Evolutionary conservation across 35 echinoderm and acorn worm genomes (phyloP), one percentile per base, ranked within the genome.

Genomic region (Apostichopus parvimensis): DNA sequence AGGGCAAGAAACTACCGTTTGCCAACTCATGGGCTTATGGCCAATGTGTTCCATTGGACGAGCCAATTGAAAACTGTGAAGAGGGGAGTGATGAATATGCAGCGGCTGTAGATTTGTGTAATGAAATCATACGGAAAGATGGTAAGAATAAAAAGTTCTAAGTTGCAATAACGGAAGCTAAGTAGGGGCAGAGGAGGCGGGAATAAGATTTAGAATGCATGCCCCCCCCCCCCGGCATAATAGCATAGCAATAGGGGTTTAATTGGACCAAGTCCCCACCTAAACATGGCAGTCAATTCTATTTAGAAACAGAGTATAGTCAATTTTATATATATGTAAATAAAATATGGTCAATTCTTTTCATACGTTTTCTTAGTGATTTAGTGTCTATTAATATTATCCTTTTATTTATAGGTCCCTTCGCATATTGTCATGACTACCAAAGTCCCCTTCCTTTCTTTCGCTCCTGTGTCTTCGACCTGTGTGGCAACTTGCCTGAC

Each of bases 401-500:
- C 7, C 21, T 60, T 59, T n/a, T 84, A 0, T 58, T 1, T 87
- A 6, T 21, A 88, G 86, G 86, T 24, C 76, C 85, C 64, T 93
- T 93, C 26, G 55, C 77, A 15, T 9, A 80, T n/a, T 92, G 91
- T 45, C 79, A 83, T 72, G 91, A 92, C 10, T 92, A 54, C 18
- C 22, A 62, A 45, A 61, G 71, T 56, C 57, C 62, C 3, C 80
- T 79, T 7, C 55, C 57, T 1, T 92, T 82, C 45, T 92, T 82
- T 60, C 26, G 71, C 3, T 77, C 91, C 1, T 92, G 91, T 56
- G 78, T 92, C 6, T 97, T 94, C 60, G 95, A 97, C 85, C 72
- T 97, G 28, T 97, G 95, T 75, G 91, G 86, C 18, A 94, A 57
- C 6, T 62, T 96, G 9, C 93, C 95, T n/a, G 70, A 94, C 26